Base-by-base conservation (phyloP, 2,113 vertebrate genomes). In the Phocoena sinus region DNA sequence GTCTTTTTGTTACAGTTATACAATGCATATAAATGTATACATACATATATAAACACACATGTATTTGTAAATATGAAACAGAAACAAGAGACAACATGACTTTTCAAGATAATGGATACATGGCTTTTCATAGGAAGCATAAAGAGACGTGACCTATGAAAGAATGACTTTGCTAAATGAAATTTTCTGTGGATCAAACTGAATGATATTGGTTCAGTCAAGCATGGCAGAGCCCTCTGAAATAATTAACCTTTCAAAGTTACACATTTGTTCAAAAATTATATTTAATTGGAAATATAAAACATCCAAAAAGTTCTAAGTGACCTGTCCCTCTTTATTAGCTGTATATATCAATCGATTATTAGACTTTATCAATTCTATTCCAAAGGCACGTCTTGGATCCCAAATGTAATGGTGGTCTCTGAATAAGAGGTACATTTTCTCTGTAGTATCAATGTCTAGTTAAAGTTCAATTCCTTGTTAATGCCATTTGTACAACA, bases 251-350 rank as follows among this genome's bases (percentile, higher is more conserved):
- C 26, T 93, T 95, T 76, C n/a, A 82, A 89, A 77, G 41, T 44
- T 91, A 53, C 6, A 62, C 6, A 31, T 91, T 93, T 96, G 38
- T 85, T 97, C n/a, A 82, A 96, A 87, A 89, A 86, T 71, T 86
- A 21, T 62, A n/a, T 81, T 93, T 77, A 89, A 83, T 71, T 71
- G 33, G 31, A 81, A 92, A 47, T 58, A 71, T 41, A 90, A 92
- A 77, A 50, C 17, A 82, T 21, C 28, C 8, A 36, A 23, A 68
- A 89, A 41, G 5, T 73, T 67, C 20, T 15, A 36, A 63, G 23
- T 67, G 36, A 41, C 38, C 21, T 18, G 3, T 23, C 3, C 25
- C 10, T 85, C 63, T 89, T 60, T 73, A 47, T 83, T 58, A 94
- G 38, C 17, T 56, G 10, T 70, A 11, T 47, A 20, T 67, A 68